Conservation (phyloP, 2,888 invertebrate species). For the Clunio marinus region DNA sequence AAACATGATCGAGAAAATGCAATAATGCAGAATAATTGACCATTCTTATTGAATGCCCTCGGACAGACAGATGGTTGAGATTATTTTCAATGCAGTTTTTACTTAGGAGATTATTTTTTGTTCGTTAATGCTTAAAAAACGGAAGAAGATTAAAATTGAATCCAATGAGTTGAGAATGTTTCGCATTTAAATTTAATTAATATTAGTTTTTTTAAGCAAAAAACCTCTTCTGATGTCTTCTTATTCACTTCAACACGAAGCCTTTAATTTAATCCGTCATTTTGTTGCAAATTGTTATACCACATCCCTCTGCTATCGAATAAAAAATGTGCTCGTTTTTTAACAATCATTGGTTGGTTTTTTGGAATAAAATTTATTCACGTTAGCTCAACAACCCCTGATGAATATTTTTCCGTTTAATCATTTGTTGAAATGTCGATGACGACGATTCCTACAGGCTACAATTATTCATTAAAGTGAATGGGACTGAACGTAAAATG, state of each 20-base stretch:
- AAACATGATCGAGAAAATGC: constrained; percentile 11
- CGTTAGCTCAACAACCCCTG: neutral
- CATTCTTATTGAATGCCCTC: neutral
- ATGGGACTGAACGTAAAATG: too few species aligned
- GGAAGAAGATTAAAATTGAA: constrained; percentile 14
- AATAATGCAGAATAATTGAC: constrained; percentile 39
- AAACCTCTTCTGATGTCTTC: too few species aligned
- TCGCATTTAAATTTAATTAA: too few species aligned
- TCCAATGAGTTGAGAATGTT: too few species aligned
- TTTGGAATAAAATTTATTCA: constrained; percentile 2
- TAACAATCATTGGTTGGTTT: constrained; percentile 33
- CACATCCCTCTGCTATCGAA: constrained; percentile 7
- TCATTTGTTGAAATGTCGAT: neutral
- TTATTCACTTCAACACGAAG: too few species aligned
- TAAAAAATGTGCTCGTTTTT: constrained; percentile 28
- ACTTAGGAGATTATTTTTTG: constrained; percentile 24
- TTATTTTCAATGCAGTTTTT: too few species aligned
- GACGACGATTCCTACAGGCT: neutral
- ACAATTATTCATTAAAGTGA: neutral
- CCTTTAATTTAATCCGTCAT: constrained; percentile 29
- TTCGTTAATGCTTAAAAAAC: too few species aligned
- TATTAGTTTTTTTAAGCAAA: too few species aligned
- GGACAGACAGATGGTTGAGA: constrained; percentile 19
- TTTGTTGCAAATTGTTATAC: constrained; percentile 24
- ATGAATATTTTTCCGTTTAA: neutral